Percentiles rank a stretch among this genome's conserved stretches.
Conservation (phyloP, 2,888 invertebrate species). For the Odontomyia ornata region DNA sequence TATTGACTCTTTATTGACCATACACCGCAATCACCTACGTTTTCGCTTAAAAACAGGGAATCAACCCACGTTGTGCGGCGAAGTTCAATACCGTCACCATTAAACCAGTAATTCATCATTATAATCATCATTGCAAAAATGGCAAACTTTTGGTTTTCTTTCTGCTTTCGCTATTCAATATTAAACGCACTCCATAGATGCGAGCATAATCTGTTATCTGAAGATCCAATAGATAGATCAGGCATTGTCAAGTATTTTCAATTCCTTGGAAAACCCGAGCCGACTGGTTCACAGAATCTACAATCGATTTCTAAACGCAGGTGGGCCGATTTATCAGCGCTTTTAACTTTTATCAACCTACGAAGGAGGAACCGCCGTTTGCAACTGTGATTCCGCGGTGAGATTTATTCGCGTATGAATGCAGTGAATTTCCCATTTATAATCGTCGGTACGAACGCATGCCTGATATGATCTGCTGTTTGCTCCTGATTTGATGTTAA, state of each 20-base stretch:
- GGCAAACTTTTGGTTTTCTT: slow-evolving; percentile 31
- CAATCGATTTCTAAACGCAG: slow-evolving; percentile 38
- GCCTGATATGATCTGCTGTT: neutral
- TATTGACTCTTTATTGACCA: too few species aligned
- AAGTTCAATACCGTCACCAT: too few species aligned
- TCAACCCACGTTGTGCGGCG: too few species aligned
- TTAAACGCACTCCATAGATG: too few species aligned
- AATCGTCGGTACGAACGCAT: neutral
- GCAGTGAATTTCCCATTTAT: neutral
- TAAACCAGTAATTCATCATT: neutral
- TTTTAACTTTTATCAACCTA: slow-evolving; percentile 1
- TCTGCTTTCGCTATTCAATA: slow-evolving; percentile 28
- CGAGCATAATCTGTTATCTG: neutral
- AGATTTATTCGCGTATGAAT: slow-evolving; percentile 21
- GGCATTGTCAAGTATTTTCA: slow-evolving; percentile 21
- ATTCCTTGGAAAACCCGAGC: slow-evolving; percentile 13
- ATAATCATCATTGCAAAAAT: slow-evolving; percentile 31
- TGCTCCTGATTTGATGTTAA: slow-evolving; percentile 1
- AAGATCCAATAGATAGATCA: neutral
- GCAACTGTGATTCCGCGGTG: neutral
- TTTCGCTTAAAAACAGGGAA: too few species aligned
- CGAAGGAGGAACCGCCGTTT: neutral
- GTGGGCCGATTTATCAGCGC: slow-evolving; percentile 33
- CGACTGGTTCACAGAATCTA: neutral
- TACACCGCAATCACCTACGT: too few species aligned